These are phyloP conservation scores for Lingula anatina DNA, from an alignment of 2,888 invertebrate genomes.

Conservation along the genomic window DNA sequence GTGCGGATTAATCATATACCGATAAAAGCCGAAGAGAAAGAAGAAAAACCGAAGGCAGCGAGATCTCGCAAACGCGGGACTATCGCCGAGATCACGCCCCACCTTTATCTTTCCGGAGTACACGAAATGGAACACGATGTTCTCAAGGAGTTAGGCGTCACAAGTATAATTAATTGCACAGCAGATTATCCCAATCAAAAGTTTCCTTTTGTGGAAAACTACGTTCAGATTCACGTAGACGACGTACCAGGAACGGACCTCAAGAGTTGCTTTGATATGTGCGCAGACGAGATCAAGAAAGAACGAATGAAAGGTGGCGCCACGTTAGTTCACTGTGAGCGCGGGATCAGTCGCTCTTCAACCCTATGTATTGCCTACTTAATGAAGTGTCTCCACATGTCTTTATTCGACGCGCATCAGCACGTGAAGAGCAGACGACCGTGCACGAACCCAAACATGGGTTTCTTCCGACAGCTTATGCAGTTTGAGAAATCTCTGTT, in stretches of 20 bases:
- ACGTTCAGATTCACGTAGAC: conserved; percentile 67
- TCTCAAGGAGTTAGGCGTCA: conserved; percentile 66
- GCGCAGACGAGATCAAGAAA: conserved; percentile 71
- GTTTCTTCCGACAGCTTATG: conserved; percentile 84
- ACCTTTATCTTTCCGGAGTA: conserved; percentile 79
- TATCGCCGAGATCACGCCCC: too few relatives aligned
- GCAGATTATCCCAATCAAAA: conserved; percentile 67
- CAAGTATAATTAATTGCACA: conserved; percentile 76
- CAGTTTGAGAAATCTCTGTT: conserved; percentile 71
- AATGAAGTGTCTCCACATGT: conserved; percentile 75
- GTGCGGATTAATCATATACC: too few relatives aligned
- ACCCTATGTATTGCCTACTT: conserved; percentile 83
- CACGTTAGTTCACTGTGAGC: conserved; percentile 82
- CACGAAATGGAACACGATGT: conserved; percentile 67
- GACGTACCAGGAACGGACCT: conserved; percentile 73
- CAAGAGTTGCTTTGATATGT: conserved; percentile 66
- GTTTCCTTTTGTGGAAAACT: conserved; percentile 55
- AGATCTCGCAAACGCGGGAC: too few relatives aligned
- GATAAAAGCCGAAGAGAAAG: too few relatives aligned
- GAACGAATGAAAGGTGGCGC: conserved; percentile 64
- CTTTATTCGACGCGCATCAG: conserved; percentile 72
- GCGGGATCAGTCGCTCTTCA: conserved; percentile 83
- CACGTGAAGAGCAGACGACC: conserved; percentile 69
- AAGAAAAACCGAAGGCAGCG: too few relatives aligned
- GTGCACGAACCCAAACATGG: conserved; percentile 81